phyloP scores from a whole-genome alignment of 2,113 vertebrate species.

The Sigmodon hispidus region DNA sequence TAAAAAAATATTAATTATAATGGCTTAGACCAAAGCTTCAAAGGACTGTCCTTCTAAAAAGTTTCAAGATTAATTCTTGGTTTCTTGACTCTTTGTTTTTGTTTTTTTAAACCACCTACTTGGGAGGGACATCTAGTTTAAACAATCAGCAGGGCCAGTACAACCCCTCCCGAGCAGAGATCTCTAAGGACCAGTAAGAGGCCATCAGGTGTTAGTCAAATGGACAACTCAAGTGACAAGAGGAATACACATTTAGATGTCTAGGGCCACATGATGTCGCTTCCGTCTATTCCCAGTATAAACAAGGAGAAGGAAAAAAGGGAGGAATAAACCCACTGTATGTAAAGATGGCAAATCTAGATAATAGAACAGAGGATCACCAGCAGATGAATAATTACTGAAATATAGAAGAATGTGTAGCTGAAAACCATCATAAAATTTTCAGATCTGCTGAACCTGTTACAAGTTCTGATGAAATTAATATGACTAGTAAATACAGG shows the following conservation, averaged over 20 bases:
- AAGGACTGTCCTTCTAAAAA: neutral
- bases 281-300: neutral
- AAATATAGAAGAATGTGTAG: neutral
- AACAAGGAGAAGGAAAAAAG: neutral
- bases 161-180: slow-evolving; percentile 23
- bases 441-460: neutral
- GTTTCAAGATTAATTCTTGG: slow-evolving; percentile 2
- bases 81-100: neutral
- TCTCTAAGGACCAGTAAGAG: neutral
- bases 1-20: neutral
- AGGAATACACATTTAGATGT: neutral
- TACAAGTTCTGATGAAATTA: neutral
- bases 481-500: neutral
- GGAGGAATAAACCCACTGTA: neutral
- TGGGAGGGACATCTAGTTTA: neutral
- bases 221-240: neutral
- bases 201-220: neutral
- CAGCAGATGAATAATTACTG: neutral
- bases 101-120: neutral
- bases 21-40: neutral
- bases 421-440: neutral
- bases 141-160: neutral
- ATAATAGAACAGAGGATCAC: neutral
- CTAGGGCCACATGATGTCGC: neutral
- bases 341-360: neutral